Percentiles rank a stretch among this genome's conserved stretches.
phyloP scores from a whole-genome alignment of 2,113 vertebrate species.

The Delphinapterus leucas region DNA sequence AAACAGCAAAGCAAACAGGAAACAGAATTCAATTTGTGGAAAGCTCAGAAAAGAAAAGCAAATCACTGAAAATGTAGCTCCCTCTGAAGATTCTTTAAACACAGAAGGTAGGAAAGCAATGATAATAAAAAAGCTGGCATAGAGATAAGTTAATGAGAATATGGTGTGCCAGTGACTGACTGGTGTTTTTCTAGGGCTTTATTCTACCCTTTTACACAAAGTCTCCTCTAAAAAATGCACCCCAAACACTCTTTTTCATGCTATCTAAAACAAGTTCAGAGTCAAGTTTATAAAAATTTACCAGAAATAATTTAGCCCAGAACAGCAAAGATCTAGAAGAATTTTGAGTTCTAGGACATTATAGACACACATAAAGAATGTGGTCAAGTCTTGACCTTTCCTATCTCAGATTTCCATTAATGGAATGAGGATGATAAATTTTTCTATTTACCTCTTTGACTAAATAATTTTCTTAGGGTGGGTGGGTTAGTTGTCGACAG shows the following conservation, averaged over 20 bases:
- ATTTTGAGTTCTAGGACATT: neutral
- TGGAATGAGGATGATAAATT: neutral
- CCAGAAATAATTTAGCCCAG: neutral
- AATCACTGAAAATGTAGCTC: neutral
- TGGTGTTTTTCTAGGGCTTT: neutral
- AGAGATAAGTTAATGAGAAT: neutral
- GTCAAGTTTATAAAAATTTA: neutral
- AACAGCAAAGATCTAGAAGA: neutral
- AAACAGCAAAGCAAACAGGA: slow-evolving; percentile 50
- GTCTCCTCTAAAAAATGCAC: neutral
- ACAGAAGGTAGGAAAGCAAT: neutral
- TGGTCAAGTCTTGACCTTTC: neutral
- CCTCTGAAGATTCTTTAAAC: neutral
- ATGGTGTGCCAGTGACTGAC: neutral
- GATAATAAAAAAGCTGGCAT: neutral
- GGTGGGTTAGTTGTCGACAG: neutral
- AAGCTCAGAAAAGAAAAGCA: slow-evolving; percentile 1
- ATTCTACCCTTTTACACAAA: neutral
- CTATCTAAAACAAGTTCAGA: slow-evolving; percentile 1
- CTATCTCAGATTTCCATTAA: neutral
- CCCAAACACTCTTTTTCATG: neutral
- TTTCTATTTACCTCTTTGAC: neutral
- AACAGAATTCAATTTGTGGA: neutral
- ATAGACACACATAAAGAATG: neutral
- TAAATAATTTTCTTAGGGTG: neutral